Conservation (phyloP, 2,888 invertebrate genomes). For the Elgonia sp. region DNA sequence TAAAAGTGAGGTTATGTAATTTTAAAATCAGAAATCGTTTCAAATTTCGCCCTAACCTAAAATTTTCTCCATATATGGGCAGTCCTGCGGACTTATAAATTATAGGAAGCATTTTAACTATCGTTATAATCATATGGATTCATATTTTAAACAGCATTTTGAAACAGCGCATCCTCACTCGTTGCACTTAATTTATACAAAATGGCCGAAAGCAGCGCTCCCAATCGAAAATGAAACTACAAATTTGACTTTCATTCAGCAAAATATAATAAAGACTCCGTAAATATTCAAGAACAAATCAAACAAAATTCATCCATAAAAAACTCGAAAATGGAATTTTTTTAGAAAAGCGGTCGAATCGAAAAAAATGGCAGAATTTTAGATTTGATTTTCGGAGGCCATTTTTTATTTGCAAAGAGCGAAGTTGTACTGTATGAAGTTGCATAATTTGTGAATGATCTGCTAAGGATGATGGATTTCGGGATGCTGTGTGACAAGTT, state of each 20-base stretch:
- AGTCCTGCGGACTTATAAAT: slow-evolving; percentile 10
- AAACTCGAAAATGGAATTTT: no score
- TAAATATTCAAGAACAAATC: no score
- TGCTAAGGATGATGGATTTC: slow-evolving; percentile 84
- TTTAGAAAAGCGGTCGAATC: no score
- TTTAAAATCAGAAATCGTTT: no score
- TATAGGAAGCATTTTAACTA: slow-evolving; percentile 43
- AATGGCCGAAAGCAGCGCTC: no score
- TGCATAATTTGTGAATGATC: slow-evolving; percentile 71
- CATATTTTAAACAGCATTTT: not conserved
- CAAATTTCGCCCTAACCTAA: not conserved
- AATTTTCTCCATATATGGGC: not conserved
- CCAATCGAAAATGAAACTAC: no score
- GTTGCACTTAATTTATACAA: slow-evolving; percentile 12
- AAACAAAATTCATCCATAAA: no score
- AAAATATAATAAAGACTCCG: no score
- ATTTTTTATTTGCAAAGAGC: slow-evolving; percentile 47
- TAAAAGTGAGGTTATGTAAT: no score
- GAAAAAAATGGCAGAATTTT: not conserved
- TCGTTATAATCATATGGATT: slow-evolving; percentile 40
- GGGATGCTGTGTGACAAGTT: slow-evolving; percentile 87
- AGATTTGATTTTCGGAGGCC: not conserved
- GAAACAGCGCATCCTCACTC: slow-evolving; percentile 29
- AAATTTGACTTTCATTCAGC: no score
- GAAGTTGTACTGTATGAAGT: slow-evolving; percentile 59